Base-by-base conservation (phyloP, 2,113 vertebrate species). In the Rhinolophus ferrumequinum region DNA sequence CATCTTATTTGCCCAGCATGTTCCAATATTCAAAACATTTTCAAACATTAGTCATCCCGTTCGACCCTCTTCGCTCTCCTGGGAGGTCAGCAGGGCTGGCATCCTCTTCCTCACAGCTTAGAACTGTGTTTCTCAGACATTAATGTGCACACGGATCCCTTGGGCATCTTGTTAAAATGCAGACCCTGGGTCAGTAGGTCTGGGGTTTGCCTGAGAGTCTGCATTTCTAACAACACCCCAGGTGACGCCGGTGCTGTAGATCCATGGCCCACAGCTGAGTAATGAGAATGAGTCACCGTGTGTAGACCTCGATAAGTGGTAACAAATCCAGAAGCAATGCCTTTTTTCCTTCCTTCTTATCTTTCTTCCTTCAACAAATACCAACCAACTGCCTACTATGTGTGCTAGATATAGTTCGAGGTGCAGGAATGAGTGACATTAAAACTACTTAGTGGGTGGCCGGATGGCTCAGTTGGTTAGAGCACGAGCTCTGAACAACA, bases 21-120 rank as follows among this genome's bases (percentile, higher is more conserved):
- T 83, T 92, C 79, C 83, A 94, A 70, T 30, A 92, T 88, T 96
- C 91, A 83, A 96, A 91, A 50, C 38, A 60, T 62, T 70, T 97
- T 97, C 79, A 18, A 54, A 89, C n/a, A 67, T 97, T 66, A 75
- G 67, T 93, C 95, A 95, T 90, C 75, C n/a, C 69, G 2, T 80
- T 38, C 35, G 94, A 96, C 69, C 64, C 91, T 93, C 89, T 76
- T 77, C 54, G 11, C 56, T 89, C 79, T 95, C 73, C 69, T 75
- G 85, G 95, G 94, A 95, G 64, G 94, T 79, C 77, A 85, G 6
- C 1, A 22, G 70, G 83, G 52, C 82, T 82, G 67, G 41, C 22
- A 3, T 33, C 38, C 33, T 64, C 56, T 79, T 72, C 58, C 21
- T 47, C 11, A 38, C 47, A 16, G 52, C 79, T 73, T 30, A 16